A percentile compares a stretch with the other conserved stretches of the same genome.
phyloP scores from a whole-genome alignment of 2,113 vertebrate genomes.

The Eublepharis macularius region DNA sequence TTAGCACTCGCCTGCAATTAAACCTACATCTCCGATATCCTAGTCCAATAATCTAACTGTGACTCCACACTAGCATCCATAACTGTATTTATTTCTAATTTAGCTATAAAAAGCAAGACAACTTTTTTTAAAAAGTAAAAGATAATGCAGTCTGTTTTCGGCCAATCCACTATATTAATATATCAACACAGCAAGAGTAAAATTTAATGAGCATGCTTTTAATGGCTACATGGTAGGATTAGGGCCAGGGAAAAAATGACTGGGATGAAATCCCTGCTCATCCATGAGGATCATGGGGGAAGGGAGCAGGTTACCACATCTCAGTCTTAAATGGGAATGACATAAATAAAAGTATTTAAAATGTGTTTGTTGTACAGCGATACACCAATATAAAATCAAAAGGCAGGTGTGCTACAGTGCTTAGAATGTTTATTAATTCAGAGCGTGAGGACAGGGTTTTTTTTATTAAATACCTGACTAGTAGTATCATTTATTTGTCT shows the following conservation, averaged over 20 bases:
- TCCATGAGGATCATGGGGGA: neutral
- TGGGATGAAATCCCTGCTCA: neutral
- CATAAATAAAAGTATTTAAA: neutral
- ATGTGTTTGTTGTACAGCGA: neutral
- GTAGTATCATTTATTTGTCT: constrained; percentile 14
- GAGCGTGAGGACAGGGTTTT: constrained; percentile 22
- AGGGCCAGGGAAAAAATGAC: no score
- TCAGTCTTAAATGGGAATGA: neutral
- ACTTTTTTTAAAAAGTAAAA: neutral
- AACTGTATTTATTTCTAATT: neutral
- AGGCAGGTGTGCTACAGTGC: constrained; percentile 20
- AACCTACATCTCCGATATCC: no score
- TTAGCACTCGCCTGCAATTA: no score
- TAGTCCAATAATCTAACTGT: no score
- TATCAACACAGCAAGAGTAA: neutral
- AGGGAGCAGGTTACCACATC: neutral
- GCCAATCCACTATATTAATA: neutral
- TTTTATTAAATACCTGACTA: constrained; percentile 8
- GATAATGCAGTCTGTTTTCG: neutral
- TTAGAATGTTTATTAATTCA: constrained; percentile 45
- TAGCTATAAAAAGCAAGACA: neutral
- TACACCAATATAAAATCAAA: neutral
- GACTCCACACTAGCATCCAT: neutral
- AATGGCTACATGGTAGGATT: neutral
- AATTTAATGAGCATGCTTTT: no score